Base-by-base conservation (phyloP, 2,888 invertebrate species). In the Venustoraphidia nigricollis region DNA sequence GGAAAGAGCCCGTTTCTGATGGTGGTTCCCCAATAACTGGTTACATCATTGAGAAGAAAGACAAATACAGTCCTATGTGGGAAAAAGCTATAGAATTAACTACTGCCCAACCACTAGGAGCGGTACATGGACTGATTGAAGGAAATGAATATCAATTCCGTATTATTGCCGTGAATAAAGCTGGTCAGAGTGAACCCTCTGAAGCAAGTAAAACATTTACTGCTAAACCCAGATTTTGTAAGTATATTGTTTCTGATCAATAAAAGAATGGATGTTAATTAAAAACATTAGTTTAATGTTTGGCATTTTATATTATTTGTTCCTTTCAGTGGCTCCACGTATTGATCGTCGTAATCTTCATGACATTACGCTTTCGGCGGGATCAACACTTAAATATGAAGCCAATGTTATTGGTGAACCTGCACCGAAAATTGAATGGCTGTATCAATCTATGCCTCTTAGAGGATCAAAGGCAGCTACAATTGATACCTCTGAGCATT, bases 141-240 rank as follows among this genome's bases (percentile, higher is more conserved):
- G 95, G 95, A 56, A 91, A 92, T 64, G 94, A 95, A 62, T 95
- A 94, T 66, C 94, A 95, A 67, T 97, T 96, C 82, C 81, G 96
- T 35, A 84, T 97, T 35, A 80, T 92, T 55, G 97, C 97, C 9
- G 73, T 95, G 47, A 98, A 98, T 70, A 90, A 91, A 65, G 94
- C 91, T 9, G 98, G 98, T 1, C 83, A 82, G 62, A 90, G 95
- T 59, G 89, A 91, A 57, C 91, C 95, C 1, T 91, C 93, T 9
- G 89, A 90, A 49, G 73, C 87, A 17, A 84, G 88, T 67, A 90
- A 89, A 68, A 80, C 78, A 59, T 90, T 92, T 67, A 71, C 79
- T 49, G 90, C 90, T 47, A 90, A 90, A 63, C 90, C 91, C 1
- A 76, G 91, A 54, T 89, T 82, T 72, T 69, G 77, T 77, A 67